Percentiles rank a stretch among this genome's conserved stretches.
phyloP scores from a whole-genome alignment of 2,797 vertebrate species.

The Percopsis omiscomaycus region DNA sequence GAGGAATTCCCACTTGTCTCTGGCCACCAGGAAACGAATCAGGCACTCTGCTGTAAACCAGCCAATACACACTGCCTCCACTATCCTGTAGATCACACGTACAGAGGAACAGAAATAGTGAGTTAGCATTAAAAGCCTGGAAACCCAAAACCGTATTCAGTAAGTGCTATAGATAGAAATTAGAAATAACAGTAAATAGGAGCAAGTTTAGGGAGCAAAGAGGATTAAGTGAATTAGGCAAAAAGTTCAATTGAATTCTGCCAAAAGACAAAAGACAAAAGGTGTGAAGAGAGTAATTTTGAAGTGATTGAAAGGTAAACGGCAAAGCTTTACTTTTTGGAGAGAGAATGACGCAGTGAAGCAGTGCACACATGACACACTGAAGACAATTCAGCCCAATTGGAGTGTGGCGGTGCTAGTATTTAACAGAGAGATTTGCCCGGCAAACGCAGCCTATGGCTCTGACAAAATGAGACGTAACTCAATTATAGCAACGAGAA shows the following conservation, averaged over 20 bases:
- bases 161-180: slow-evolving; percentile 33
- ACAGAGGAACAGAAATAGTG: slow-evolving; percentile 30
- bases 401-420: slow-evolving; percentile 29
- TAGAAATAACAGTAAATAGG: slow-evolving; percentile 2
- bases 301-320: no score
- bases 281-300: no score
- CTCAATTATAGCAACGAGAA: slow-evolving; percentile 39
- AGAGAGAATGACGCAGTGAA: slow-evolving; percentile 21
- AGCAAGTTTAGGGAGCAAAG: slow-evolving; percentile 18
- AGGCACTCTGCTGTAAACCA: slow-evolving; percentile 99
- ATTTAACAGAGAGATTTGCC: slow-evolving; percentile 11
- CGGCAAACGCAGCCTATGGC: slow-evolving; percentile 27
- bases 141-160: slow-evolving; percentile 57
- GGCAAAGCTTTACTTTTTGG: no score
- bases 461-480: slow-evolving; percentile 15
- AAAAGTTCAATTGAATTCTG: no score
- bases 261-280: no score
- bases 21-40: slow-evolving; percentile 94
- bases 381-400: slow-evolving; percentile 28
- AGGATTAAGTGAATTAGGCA: no score
- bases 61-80: slow-evolving; percentile 98
- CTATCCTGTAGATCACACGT: slow-evolving; percentile 82
- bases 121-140: slow-evolving; percentile 16
- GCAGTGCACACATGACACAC: slow-evolving; percentile 5
- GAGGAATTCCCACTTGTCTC: slow-evolving; percentile 96